Evolutionary conservation across 2,888 invertebrate genomes (phyloP).

Genomic region (Caprella mutica): DNA sequence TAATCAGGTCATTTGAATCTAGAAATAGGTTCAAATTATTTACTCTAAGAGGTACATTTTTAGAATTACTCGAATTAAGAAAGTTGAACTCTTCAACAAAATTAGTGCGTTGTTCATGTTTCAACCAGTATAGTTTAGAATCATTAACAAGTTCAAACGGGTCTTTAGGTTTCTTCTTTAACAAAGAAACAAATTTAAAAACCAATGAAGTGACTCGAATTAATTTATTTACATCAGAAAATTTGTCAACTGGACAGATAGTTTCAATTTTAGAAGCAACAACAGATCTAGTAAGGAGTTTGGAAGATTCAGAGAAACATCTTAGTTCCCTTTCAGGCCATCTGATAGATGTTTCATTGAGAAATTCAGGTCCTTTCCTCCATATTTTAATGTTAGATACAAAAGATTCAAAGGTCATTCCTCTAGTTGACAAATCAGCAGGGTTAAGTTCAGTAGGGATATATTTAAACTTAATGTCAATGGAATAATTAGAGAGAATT

Average conservation of each 20-base stretch:
- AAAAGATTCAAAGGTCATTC: background rate
- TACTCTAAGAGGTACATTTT: background rate
- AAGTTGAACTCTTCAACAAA: background rate
- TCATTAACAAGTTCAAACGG: background rate
- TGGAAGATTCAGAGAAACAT: background rate
- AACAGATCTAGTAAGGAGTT: no score
- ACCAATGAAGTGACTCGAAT: background rate
- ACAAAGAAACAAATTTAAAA: background rate
- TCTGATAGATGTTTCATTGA: background rate
- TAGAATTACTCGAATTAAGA: background rate
- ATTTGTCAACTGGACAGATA: background rate
- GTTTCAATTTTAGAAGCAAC: background rate
- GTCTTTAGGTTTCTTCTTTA: background rate
- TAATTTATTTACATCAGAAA: background rate
- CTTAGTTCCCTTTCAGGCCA: background rate
- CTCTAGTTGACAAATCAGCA: conserved; percentile 7
- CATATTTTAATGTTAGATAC: background rate
- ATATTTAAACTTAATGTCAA: background rate
- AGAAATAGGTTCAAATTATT: background rate
- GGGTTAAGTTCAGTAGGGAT: conserved; percentile 5
- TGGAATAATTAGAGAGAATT: no score
- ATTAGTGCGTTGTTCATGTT: background rate
- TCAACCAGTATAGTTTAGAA: background rate
- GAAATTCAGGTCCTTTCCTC: background rate
- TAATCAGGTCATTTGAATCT: background rate